Base-by-base conservation (phyloP, 2,797 vertebrate genomes). In the Mormyrus proboscirostris region DNA sequence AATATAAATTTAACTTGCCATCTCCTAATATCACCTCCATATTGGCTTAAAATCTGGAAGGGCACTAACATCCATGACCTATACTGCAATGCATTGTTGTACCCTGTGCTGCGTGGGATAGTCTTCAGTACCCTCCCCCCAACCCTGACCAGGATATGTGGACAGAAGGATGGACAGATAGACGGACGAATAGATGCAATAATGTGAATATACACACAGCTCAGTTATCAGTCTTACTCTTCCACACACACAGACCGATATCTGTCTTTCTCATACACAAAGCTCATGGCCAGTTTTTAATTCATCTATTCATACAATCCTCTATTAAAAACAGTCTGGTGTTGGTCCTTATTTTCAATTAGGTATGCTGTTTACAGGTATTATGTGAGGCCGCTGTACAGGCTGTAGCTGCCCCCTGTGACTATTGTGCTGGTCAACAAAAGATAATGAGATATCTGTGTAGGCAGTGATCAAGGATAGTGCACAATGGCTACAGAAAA, bases 371-470 rank as follows among this genome's bases (percentile, higher is more conserved):
- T 95, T 96, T 95, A 95, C 92, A 94, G 94, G 96, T 96, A 97
- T 97, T 97, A 94, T 96, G 93, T 92, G 88, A 73, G 90, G 93
- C 93, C 93, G 93, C 92, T 94, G 93, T 94, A 94, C 90, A 79
- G 93, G 94, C 91, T 38, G 90, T 92, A 88, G 93, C 92, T 94
- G 95, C 57, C 95, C 95, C 96, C 96, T 94, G 92, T 92, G 92
- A 90, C 95, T 93, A 97, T 98, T 98, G 96, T 98, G 91, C 93
- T 94, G 89, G 92, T 93, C 93, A 95, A 98, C 97, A 98, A 98
- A 97, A 96, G 97, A 97, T 97, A 98, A 98, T 98, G 95, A 98
- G 95, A 96, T 94, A 94, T 96, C 96, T 96, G 95, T 94, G 97
- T 92, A 95, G 96, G 95, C 96, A 95, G 94, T 94, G 93, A 93